Percentiles rank a stretch among this genome's conserved stretches.
These are phyloP conservation scores for Platysternon megacephalum DNA, from an alignment of 2,113 vertebrate genomes.

Conservation along the genomic window DNA sequence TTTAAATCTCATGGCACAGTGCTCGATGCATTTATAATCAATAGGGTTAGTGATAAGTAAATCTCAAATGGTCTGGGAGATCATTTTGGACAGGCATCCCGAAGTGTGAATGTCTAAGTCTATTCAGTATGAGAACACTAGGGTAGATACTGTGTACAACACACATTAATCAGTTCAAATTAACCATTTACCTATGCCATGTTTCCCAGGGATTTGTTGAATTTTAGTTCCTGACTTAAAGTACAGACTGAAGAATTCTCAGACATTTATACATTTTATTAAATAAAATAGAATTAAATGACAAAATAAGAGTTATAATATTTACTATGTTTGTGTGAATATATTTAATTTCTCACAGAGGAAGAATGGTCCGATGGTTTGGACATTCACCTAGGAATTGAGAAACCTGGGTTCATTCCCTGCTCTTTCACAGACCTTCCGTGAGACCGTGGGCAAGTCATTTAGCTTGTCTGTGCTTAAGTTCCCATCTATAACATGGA, in stretches of 20 bases:
- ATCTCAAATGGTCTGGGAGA: not conserved
- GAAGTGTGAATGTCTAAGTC: not conserved
- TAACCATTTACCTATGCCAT: not conserved
- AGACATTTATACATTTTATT: not conserved
- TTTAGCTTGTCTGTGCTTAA: not conserved
- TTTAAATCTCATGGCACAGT: not conserved
- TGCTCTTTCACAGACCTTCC: not conserved
- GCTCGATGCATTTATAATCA: not conserved
- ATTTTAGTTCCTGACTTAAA: not conserved
- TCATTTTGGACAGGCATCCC: not conserved
- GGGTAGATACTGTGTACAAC: not conserved
- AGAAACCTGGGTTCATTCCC: not conserved
- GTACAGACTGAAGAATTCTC: not conserved
- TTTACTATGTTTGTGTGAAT: not conserved
- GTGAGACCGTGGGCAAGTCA: not conserved
- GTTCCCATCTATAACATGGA: not conserved
- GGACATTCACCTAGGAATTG: not conserved
- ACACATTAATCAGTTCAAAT: not conserved
- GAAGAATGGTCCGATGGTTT: not conserved
- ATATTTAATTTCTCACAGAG: not conserved
- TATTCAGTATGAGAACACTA: not conserved
- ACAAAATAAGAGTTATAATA: not conserved
- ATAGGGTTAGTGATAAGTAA: not conserved
- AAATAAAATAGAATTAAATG: not conserved
- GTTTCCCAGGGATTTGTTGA: not conserved